phyloP scores from a whole-genome alignment of 1,140 invertebrate species.

The Cotesia typhae region DNA sequence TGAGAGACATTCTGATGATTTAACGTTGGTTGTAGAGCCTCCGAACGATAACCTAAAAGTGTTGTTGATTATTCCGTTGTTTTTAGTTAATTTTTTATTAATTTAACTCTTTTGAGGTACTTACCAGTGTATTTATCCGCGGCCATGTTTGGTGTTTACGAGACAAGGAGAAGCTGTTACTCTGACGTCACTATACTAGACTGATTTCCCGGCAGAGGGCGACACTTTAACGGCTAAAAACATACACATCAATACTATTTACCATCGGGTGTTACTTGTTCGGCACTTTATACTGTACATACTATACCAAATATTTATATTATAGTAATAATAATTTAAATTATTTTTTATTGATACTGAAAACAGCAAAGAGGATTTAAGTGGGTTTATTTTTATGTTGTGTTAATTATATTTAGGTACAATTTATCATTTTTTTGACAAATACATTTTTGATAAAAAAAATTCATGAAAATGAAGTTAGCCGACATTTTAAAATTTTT shows the following conservation, averaged over 20 bases:
- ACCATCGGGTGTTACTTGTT: conserved; percentile 3
- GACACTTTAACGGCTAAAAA: conserved; percentile 17
- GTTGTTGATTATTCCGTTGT: no score
- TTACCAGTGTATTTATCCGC: conserved; percentile 26
- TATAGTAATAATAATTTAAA: background rate
- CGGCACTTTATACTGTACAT: background rate
- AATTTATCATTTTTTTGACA: no score
- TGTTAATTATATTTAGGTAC: no score
- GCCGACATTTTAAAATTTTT: no score
- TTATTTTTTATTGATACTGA: background rate
- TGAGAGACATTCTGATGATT: background rate
- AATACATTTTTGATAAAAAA: no score
- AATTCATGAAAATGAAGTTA: no score
- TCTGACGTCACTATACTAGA: conserved; percentile 58
- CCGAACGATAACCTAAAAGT: background rate
- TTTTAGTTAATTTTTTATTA: no score
- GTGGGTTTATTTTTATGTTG: no score
- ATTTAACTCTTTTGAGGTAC: no score
- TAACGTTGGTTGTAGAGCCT: background rate
- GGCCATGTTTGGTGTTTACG: conserved; percentile 67
- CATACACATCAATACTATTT: background rate
- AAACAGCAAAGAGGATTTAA: no score
- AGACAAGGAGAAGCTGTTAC: conserved; percentile 55
- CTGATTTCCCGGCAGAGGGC: conserved; percentile 51
- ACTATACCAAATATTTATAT: background rate